Percentiles rank a stretch among this genome's conserved stretches.
These are phyloP conservation scores for Alligator sinensis DNA, from an alignment of 2,113 vertebrate genomes.

Conservation along the genomic window DNA sequence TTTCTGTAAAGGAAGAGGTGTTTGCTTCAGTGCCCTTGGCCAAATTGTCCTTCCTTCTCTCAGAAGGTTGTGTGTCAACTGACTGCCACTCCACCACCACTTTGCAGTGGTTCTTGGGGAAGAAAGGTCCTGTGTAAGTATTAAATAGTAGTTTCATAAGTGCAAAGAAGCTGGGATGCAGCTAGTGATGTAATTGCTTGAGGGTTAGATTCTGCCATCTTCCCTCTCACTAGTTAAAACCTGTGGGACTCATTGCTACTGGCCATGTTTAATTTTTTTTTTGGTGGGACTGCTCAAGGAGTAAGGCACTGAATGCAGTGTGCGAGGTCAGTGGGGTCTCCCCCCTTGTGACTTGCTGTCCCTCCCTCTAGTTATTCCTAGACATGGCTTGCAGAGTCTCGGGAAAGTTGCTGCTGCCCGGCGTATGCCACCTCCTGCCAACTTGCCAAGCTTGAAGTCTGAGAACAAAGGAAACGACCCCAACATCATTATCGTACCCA, in stretches of 20 bases:
- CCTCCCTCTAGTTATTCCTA: conserved; percentile 87
- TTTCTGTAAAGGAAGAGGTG: background rate
- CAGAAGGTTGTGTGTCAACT: background rate
- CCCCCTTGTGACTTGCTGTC: background rate
- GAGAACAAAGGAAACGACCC: conserved; percentile 99
- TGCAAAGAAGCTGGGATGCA: background rate
- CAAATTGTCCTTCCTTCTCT: fast-evolving
- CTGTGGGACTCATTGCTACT: background rate
- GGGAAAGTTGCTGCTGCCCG: conserved; percentile 99
- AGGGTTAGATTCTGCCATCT: background rate
- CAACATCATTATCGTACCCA: conserved; percentile 98
- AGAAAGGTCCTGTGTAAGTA: background rate
- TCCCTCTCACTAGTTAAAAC: background rate
- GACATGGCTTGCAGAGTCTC: conserved; percentile 99
- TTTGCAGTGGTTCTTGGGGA: background rate
- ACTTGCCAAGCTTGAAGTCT: conserved; percentile 99
- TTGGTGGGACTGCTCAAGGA: background rate
- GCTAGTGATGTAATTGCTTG: background rate
- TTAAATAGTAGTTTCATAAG: background rate
- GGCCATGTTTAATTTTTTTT: background rate
- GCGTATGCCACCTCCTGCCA: conserved; percentile 99
- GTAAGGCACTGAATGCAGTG: background rate
- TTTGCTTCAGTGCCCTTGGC: background rate
- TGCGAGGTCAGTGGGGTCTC: background rate
- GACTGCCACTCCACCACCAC: background rate